A percentile compares a stretch with the other conserved stretches of the same genome.
Conservation (phyloP, 1,140 invertebrate genomes). For the Myzus persicae region DNA sequence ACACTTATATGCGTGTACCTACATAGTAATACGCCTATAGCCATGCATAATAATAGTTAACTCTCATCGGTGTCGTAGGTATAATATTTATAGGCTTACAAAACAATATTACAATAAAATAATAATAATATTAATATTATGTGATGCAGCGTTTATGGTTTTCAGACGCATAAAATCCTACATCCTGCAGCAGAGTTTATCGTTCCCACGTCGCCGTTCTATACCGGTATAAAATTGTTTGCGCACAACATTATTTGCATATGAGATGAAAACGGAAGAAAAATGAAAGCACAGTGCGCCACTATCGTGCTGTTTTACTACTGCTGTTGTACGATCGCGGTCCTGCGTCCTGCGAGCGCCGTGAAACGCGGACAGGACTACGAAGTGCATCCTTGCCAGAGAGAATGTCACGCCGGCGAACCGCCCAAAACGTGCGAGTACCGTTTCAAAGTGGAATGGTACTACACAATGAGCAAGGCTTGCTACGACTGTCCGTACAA, state of each 20-base stretch:
- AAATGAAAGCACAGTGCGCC: not conserved
- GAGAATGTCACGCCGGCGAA: constrained; percentile 67
- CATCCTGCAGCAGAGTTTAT: not conserved
- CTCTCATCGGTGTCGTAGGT: too few relatives aligned
- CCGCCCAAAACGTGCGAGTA: constrained; percentile 75
- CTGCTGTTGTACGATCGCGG: not conserved
- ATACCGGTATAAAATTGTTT: not conserved
- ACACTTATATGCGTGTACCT: too few relatives aligned
- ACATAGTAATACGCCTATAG: too few relatives aligned
- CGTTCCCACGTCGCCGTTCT: not conserved
- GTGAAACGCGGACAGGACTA: not conserved
- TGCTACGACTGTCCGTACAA: constrained; percentile 85
- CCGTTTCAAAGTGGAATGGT: constrained; percentile 78
- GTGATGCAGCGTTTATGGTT: not conserved
- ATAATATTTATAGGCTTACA: too few relatives aligned
- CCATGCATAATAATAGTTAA: too few relatives aligned
- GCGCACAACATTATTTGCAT: not conserved
- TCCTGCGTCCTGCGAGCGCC: not conserved
- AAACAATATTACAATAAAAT: too few relatives aligned
- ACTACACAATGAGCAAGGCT: constrained; percentile 85
- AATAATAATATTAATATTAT: not conserved
- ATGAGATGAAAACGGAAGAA: constrained; percentile 50
- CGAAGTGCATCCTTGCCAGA: constrained; percentile 66
- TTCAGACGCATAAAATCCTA: not conserved
- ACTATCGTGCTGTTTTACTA: not conserved